Conservation (phyloP, 2,113 vertebrate species). For the Suncus etruscus region DNA sequence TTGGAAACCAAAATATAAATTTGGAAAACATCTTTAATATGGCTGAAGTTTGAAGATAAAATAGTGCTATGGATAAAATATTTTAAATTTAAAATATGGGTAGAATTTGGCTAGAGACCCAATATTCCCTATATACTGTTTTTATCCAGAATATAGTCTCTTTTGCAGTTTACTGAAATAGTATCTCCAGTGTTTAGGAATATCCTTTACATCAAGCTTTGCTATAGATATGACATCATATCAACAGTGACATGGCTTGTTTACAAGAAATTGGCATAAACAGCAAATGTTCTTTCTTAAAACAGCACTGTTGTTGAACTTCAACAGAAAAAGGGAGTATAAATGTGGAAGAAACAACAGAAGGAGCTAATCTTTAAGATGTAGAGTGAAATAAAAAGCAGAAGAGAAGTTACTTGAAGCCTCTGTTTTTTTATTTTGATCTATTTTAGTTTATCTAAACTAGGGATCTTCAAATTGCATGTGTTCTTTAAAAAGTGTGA, state of each 20-base stretch:
- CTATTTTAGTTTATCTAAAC: neutral
- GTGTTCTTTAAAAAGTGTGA: neutral
- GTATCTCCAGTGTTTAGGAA: constrained; percentile 12
- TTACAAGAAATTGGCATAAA: constrained; percentile 84
- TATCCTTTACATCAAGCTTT: constrained; percentile 71
- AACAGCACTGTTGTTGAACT: constrained; percentile 81
- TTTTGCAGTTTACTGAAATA: constrained; percentile 4
- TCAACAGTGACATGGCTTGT: constrained; percentile 84
- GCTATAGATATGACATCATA: constrained; percentile 71
- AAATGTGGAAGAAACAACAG: constrained; percentile 68
- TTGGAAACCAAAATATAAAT: constrained; percentile 74
- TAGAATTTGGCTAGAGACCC: neutral
- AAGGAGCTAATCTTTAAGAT: constrained; percentile 67
- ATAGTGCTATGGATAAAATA: constrained; percentile 54
- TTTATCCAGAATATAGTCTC: neutral
- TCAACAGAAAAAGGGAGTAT: constrained; percentile 77
- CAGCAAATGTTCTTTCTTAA: constrained; percentile 83
- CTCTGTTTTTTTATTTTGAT: neutral
- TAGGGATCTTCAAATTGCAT: neutral
- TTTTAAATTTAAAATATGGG: constrained; percentile 63
- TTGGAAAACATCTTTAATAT: constrained; percentile 60
- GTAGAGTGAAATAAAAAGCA: constrained; percentile 11
- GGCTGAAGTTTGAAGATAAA: constrained; percentile 75
- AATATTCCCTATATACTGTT: neutral
- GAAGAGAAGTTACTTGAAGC: constrained; percentile 29